These are phyloP conservation scores for Orthonyx spaldingii DNA, from an alignment of 2,113 vertebrate species.

Conservation along the genomic window DNA sequence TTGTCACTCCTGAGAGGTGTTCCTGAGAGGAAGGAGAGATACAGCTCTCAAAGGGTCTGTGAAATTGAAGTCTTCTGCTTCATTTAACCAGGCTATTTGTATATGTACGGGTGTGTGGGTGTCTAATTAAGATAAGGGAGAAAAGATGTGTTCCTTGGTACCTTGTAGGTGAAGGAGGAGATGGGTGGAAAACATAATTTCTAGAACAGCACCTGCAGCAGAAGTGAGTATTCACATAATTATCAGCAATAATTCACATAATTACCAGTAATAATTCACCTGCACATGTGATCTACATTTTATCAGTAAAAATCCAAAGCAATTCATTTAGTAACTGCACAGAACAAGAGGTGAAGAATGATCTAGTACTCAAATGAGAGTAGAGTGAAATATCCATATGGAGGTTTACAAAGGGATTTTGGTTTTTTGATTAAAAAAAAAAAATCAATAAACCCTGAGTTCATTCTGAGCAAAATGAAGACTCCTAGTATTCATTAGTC, in stretches of 20 bases:
- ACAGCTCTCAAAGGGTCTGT: not conserved
- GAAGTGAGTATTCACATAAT: not conserved
- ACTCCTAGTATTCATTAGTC: not conserved
- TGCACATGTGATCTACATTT: not conserved
- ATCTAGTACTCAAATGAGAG: not conserved
- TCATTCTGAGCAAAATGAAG: not conserved
- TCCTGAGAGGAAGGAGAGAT: not conserved
- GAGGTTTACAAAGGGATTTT: not conserved
- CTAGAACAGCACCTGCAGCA: not conserved
- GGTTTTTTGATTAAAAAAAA: not conserved
- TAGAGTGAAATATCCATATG: not conserved
- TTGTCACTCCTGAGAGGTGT: not conserved
- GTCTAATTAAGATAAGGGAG: not conserved
- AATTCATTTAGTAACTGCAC: not conserved
- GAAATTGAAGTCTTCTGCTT: not conserved
- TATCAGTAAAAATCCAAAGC: not conserved
- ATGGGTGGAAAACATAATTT: not conserved
- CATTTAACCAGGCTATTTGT: not conserved
- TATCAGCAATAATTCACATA: not conserved
- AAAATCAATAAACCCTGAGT: not conserved
- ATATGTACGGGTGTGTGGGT: not conserved
- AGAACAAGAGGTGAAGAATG: not conserved
- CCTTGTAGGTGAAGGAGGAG: not conserved
- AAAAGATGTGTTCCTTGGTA: not conserved
- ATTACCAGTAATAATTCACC: not conserved